Base-by-base conservation (phyloP, 1,140 invertebrate species). In the Drosophila novamexicana region DNA sequence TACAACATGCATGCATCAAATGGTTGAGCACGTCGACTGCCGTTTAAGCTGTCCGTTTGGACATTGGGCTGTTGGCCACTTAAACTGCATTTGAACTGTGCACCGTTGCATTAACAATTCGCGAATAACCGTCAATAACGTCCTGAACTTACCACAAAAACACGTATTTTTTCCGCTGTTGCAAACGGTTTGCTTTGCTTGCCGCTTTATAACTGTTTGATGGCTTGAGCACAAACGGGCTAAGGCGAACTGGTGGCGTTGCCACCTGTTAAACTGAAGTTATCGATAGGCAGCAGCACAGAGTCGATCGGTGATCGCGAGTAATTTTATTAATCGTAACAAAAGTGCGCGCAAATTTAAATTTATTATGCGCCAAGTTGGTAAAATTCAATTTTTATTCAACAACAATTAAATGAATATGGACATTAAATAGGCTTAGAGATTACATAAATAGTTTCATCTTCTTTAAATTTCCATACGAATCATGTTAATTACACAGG, bases 391-490 rank as follows among this genome's bases (percentile, higher is more conserved):
- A 79, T 74, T 83, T 86, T 88, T 88, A 88, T 88, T 88, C 73
- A 88, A 88, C 83, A 88, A 88, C 83, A 88, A 88, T 74, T 79
- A 88, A 88, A 88, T 88, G 84, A 88, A 80, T 83, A 75, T 83
- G 77, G 83, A 89, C 84, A 89, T 81, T 88, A 89, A 89, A 86
- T 88, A 89, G 64, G 79, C 82, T 86, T 86, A 86, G 68, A 88
- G 72, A 79, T 88, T 88, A 86, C 58, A 88, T 86, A 86, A 86
- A 88, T 86, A 86, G 79, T 67, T 78, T 52, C 63, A 61, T 77
- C 61, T 74, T 69, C 68, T 53, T 83, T 58, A 42, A 61, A 36
- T 54, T 64, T 56, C 49, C 44, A 69, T 42, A 63, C 61, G 57
- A 40, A 63, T 58, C 12, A 32, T 75, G 59, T 75, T 57, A 57